These are phyloP conservation scores for Amphiura filiformis DNA, from an alignment of 35 echinoderm and acorn worm species.

Conservation along the genomic window DNA sequence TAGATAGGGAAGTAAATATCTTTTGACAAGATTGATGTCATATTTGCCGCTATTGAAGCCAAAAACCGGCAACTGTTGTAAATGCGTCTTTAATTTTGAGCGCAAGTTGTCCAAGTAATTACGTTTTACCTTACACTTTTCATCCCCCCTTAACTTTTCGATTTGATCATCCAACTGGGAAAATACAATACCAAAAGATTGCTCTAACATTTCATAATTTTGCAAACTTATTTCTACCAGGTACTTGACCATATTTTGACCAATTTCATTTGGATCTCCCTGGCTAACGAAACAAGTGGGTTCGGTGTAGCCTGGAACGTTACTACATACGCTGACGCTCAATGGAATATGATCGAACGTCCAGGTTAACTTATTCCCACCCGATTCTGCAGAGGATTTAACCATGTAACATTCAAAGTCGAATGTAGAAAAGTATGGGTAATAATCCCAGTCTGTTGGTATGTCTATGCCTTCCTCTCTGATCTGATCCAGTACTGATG, in stretches of 20 bases:
- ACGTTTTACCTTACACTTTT: background rate
- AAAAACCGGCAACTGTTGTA: background rate
- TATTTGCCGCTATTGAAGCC: background rate
- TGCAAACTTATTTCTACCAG: background rate
- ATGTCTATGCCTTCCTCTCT: conserved; percentile 23
- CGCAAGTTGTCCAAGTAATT: too few relatives aligned
- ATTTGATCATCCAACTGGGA: background rate
- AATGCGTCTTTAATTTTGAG: background rate
- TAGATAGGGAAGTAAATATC: background rate
- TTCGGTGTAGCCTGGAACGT: background rate
- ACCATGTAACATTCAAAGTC: conserved; percentile 5
- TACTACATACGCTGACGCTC: conserved; percentile 4
- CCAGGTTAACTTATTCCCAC: background rate
- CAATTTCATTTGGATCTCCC: background rate
- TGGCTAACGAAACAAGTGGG: background rate
- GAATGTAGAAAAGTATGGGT: background rate
- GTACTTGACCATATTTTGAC: background rate
- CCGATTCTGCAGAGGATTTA: too few relatives aligned
- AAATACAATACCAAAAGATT: background rate
- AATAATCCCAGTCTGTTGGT: background rate
- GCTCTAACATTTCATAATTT: background rate
- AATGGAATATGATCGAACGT: background rate
- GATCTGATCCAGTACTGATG: conserved; percentile 23
- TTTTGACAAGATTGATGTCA: background rate
- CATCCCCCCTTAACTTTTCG: too few relatives aligned